These are phyloP conservation scores for Tapirus terrestris DNA, from an alignment of 2,113 vertebrate species.

Conservation along the genomic window DNA sequence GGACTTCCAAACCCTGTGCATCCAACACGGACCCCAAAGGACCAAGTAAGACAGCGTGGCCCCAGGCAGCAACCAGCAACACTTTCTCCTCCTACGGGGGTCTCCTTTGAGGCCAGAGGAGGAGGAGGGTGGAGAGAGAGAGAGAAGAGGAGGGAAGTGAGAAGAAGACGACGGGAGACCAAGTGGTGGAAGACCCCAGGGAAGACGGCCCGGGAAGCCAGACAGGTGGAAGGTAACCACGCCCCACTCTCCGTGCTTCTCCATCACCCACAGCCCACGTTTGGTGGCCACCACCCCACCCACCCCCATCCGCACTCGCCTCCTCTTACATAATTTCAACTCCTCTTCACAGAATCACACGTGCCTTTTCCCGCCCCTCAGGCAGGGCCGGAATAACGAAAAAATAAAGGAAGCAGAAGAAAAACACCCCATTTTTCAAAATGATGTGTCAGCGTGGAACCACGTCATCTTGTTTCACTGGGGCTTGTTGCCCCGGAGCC, in stretches of 20 bases:
- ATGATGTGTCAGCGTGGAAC: neutral
- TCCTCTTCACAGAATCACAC: neutral
- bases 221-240: no score
- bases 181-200: neutral
- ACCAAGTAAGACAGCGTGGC: fast-evolving
- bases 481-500: neutral
- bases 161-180: neutral
- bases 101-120: neutral
- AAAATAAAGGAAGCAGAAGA: neutral
- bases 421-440: constrained; percentile 33
- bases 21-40: neutral
- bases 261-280: neutral
- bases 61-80: neutral
- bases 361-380: neutral
- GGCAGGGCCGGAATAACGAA: neutral
- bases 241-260: no score
- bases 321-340: neutral
- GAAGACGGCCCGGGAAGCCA: neutral
- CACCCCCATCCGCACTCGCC: fast-evolving
- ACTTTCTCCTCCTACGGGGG: neutral
- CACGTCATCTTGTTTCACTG: neutral
- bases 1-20: neutral
- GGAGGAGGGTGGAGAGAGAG: neutral
- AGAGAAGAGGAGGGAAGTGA: neutral
- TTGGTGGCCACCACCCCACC: neutral